Percentiles rank a stretch among this genome's conserved stretches.
Conservation (phyloP, 2,888 invertebrate genomes). For the Lochmaea crataegi region DNA sequence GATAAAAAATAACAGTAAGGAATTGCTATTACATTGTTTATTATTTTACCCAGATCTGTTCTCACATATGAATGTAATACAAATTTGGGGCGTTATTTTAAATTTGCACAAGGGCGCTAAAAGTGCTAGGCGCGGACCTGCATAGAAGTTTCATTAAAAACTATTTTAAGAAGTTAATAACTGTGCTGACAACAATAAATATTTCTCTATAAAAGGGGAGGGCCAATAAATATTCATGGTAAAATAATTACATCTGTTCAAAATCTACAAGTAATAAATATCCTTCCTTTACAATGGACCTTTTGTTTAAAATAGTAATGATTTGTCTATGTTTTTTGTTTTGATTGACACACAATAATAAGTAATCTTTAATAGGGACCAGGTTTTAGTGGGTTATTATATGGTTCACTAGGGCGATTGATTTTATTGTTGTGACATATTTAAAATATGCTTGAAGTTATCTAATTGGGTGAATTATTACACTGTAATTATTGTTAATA, state of each 20-base stretch:
- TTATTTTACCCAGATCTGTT: too few relatives aligned
- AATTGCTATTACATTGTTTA: too few relatives aligned
- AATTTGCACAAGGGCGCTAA: too few relatives aligned
- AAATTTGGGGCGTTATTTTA: too few relatives aligned
- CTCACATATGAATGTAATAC: too few relatives aligned
- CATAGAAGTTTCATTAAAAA: not conserved
- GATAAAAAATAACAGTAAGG: too few relatives aligned
- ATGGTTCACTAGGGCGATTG: not conserved
- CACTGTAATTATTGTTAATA: not conserved
- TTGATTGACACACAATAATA: slow-evolving; percentile 4
- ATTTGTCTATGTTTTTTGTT: slow-evolving; percentile 3
- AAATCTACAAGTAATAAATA: not conserved
- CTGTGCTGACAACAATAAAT: not conserved
- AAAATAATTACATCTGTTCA: not conserved
- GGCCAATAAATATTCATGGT: not conserved
- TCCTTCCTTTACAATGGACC: not conserved
- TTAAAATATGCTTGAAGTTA: not conserved
- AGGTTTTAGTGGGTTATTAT: not conserved
- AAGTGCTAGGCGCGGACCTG: too few relatives aligned
- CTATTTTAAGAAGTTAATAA: not conserved
- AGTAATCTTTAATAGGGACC: not conserved
- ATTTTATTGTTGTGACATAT: not conserved
- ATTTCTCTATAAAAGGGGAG: not conserved
- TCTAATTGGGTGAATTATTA: not conserved
- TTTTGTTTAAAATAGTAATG: not conserved